Base-by-base conservation (phyloP, 1,140 invertebrate genomes). In the Maniola jurtina region DNA sequence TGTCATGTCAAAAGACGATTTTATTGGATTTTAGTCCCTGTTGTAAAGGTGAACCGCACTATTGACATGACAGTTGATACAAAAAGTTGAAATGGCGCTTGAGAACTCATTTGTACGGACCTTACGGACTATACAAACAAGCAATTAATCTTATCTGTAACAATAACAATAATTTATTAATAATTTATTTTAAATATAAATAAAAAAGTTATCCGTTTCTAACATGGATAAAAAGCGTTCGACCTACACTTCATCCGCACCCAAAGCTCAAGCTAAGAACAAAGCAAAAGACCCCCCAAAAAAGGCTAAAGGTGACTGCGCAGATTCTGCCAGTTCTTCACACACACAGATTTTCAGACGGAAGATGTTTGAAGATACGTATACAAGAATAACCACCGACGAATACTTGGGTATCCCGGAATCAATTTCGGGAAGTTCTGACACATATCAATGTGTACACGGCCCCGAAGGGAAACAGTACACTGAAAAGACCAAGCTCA, bases 381-480 rank as follows among this genome's bases (percentile, higher is more conserved):
- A 70, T 50, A 56, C 67, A 13, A 76, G 66, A 60, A 73, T 85
- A 2, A 79, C 80, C 5, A 73, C 45, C 8, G 72, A 81, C 7
- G 64, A 81, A 47, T 87, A 79, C 56, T 63, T 71, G 15, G 77
- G 75, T 1, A 61, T 71, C n/a, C 75, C 76, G 0, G 77, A 81
- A 52, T 74, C 80, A 1, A 75, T 79, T 40, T 83, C 82, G 6
- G 78, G 77, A 6, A 83, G 83, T 0, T 80, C 80, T 10, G 76
- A 76, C 10, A 75, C 77, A 0, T 89, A 79, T 50, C 62, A 64
- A 5, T 87, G 86, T 34, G 47, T 77, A 1, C 83, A 88, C 55
- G 80, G 77, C 0, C 64, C 77, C 7, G 75, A 77, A 14, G 79
- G 78, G 9, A 86, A 80, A 61, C 48, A 65, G n/a, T 86, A 86